Evolutionary conservation across 2,888 invertebrate species (phyloP).

Genomic region (Tethea ocularis): DNA sequence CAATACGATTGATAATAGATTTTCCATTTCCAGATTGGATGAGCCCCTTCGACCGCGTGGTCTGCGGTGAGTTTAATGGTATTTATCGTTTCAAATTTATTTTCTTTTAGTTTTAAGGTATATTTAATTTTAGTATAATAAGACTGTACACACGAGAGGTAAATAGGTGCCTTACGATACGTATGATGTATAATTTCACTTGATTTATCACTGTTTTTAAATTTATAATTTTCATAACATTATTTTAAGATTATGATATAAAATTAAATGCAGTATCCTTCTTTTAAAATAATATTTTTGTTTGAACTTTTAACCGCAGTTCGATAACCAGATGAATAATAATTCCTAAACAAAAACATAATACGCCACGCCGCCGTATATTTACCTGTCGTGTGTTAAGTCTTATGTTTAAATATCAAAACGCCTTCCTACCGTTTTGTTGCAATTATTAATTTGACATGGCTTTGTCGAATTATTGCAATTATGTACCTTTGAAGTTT

Average conservation of each 20-base stretch:
- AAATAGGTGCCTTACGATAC: constrained; percentile 9
- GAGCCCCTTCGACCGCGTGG: constrained; percentile 97
- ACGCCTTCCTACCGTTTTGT: constrained; percentile 63
- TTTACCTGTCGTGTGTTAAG: constrained; percentile 47
- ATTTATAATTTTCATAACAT: too few species aligned
- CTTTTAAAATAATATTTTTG: neutral
- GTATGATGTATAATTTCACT: too few species aligned
- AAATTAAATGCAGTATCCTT: neutral
- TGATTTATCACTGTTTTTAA: too few species aligned
- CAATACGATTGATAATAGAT: constrained; percentile 85
- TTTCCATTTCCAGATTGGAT: constrained; percentile 94
- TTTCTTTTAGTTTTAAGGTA: constrained; percentile 82
- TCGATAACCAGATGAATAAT: neutral
- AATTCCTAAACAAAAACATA: constrained; percentile 4
- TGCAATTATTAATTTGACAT: constrained; percentile 76
- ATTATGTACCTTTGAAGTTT: constrained; percentile 31
- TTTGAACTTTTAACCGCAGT: neutral
- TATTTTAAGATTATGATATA: neutral
- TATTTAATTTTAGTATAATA: constrained; percentile 43
- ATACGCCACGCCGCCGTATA: constrained; percentile 5
- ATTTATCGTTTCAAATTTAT: constrained; percentile 87
- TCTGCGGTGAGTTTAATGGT: constrained; percentile 96
- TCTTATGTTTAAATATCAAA: constrained; percentile 31
- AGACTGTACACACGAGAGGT: constrained; percentile 41
- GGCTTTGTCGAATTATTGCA: constrained; percentile 68